Conservation (phyloP, 2,113 vertebrate genomes). For the Dasyornis broadbenti region DNA sequence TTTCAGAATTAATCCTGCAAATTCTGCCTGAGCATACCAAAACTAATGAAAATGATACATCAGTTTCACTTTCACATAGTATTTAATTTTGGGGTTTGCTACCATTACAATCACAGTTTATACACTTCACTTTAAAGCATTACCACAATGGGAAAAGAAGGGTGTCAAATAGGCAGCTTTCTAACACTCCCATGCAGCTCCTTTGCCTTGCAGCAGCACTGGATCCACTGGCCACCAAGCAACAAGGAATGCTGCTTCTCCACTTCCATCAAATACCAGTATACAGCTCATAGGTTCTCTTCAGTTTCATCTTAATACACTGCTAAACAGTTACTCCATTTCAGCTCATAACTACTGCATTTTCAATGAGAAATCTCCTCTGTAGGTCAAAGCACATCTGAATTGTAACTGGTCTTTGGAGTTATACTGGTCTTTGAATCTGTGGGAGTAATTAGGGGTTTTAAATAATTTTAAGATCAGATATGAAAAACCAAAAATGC, state of each 20-base stretch:
- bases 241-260: background rate
- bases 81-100: slow-evolving; percentile 18
- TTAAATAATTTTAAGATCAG: background rate
- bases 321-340: background rate
- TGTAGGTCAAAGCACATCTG: background rate
- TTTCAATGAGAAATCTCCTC: background rate
- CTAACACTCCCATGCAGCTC: background rate
- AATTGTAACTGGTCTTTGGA: background rate
- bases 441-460: background rate
- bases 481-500: background rate
- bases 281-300: background rate
- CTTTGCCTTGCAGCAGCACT: background rate
- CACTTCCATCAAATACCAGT: background rate
- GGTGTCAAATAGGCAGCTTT: background rate
- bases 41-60: slow-evolving; percentile 46
- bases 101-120: background rate
- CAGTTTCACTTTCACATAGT: slow-evolving; percentile 18
- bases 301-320: background rate
- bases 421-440: background rate
- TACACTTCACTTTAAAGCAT: background rate
- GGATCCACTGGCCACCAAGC: background rate
- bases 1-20: slow-evolving; percentile 55
- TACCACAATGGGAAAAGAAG: background rate
- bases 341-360: background rate
- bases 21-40: slow-evolving; percentile 29